Conservation (phyloP, 2,797 vertebrate species). For the Antennarius maculatus region DNA sequence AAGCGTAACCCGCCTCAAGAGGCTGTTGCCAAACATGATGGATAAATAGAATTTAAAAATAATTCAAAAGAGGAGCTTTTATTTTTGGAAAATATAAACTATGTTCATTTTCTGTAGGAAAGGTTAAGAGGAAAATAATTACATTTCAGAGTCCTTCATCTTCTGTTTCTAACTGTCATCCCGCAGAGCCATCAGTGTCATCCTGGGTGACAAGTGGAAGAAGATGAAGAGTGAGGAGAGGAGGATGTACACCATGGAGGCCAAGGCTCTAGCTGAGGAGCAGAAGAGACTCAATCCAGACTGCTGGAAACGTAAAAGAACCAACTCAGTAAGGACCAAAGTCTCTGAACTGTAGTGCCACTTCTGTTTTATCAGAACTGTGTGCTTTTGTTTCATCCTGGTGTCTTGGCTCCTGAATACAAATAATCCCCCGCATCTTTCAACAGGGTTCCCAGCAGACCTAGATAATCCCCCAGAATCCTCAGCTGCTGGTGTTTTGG, state of each 20-base stretch:
- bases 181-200: constrained; percentile 98
- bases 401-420: not conserved
- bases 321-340: constrained; percentile 89
- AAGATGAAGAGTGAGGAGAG: constrained; percentile 99
- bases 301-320: constrained; percentile 99
- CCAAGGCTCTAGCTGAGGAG: constrained; percentile 98
- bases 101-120: not conserved
- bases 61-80: not conserved
- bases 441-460: constrained; percentile 83
- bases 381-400: not conserved
- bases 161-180: constrained; percentile 15
- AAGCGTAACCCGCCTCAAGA: not conserved
- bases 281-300: constrained; percentile 98
- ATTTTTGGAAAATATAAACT: not conserved
- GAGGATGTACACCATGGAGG: constrained; percentile 97
- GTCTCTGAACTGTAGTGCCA: not conserved
- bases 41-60: not conserved
- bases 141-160: constrained; percentile 7
- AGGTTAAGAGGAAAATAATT: not conserved
- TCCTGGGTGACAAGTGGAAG: constrained; percentile 99
- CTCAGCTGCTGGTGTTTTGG: constrained; percentile 49
- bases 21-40: not conserved
- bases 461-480: constrained; percentile 67
- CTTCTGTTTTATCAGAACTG: not conserved
- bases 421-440: constrained; percentile 22